Base-by-base conservation (phyloP, 1,140 invertebrate species). In the Halictus rubicundus region DNA sequence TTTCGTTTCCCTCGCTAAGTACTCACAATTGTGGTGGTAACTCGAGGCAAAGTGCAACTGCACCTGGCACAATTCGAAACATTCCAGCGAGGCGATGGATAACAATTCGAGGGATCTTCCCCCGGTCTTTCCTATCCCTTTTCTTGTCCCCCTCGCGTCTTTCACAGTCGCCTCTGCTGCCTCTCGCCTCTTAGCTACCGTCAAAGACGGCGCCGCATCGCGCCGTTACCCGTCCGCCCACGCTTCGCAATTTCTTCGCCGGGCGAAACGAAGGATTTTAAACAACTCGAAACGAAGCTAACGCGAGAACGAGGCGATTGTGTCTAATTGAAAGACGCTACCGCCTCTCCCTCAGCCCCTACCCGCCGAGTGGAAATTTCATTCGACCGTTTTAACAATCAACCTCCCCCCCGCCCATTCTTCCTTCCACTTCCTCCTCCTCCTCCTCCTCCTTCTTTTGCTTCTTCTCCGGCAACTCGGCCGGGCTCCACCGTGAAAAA, bases 361-460 rank as follows among this genome's bases (percentile, higher is more conserved):
- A n/a, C n/a, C 54, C 54, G 59, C 25, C 32, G 32, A n/a, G 19
- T 7, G 66, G 46, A 65, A 84, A 69, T 84, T 84, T 80, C 71
- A 57, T 70, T 71, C 49, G 68, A 83, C 64, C 74, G 82, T 71
- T 84, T 84, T 72, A 71, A 80, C 61, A 61, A 84, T 76, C 68
- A 14, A 19, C 27, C 6, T 0, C 14, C 10, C 27, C 6, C 1
- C 14, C 10, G 23, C 25, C 14, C 10, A 16, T 5, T 46, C 42
- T 21, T 6, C 49, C 19, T 21, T 0, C 46, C 46, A 12, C 46
- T 3, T 4, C 49, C 1, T 49, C 1, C 14, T 14, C 49, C 49
- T 14, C 5, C 49, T 49, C 49, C 16, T 19, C 19, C 14, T 52
- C 16, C 49, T 16, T 16, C 16, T 16, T 16, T 52, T 1, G 49